Evolutionary conservation across 1,140 invertebrate species (phyloP), one percentile per base, ranked within the genome.

Genomic region (Drosophila nigromelanica): DNA sequence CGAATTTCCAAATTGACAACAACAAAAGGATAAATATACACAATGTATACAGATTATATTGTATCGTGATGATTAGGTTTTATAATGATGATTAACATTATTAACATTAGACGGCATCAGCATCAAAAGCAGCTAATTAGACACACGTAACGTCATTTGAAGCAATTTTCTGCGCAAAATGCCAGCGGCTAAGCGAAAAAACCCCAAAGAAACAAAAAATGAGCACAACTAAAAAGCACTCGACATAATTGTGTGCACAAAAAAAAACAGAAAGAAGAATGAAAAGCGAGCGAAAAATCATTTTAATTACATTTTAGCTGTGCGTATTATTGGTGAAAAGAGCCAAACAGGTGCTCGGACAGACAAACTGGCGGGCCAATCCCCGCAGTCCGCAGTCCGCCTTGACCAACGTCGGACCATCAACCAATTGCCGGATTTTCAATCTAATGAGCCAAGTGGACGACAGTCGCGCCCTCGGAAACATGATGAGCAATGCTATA

Each of bases 291-390:
- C 14, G 21, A 61, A 69, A 64, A 71, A 33, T 70, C 45, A 75
- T 75, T 75, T 64, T 75, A 75, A 75, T 75, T 75, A 75, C 58
- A 71, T 56, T 71, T 63, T 64, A 40, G 67, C 59, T 54, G 35
- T 59, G 54, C 67, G 54, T 64, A 59, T 71, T 71, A 71, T 64
- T 75, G 48, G 52, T 48, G 47, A 40, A 69, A 74, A 35, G 52
- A 52, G 52, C 12, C 39, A 51, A 74, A 70, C 67, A 75, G 67
- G 52, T 75, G 72, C 60, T 42, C 35, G 61, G 14, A 40, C 51
- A 70, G 60, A 70, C 59, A 63, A 45, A 11, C 5, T 50, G 63
- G 33, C 45, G 64, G n/a, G 35, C 12, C 21, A 48, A 24, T 21
- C 45, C 21, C 45, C 45, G 11, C 24, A 12, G 12, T 2, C n/a